A percentile compares a stretch with the other conserved stretches of the same genome.
phyloP scores from a whole-genome alignment of 2,113 vertebrate species.

The Aramus guarauna region DNA sequence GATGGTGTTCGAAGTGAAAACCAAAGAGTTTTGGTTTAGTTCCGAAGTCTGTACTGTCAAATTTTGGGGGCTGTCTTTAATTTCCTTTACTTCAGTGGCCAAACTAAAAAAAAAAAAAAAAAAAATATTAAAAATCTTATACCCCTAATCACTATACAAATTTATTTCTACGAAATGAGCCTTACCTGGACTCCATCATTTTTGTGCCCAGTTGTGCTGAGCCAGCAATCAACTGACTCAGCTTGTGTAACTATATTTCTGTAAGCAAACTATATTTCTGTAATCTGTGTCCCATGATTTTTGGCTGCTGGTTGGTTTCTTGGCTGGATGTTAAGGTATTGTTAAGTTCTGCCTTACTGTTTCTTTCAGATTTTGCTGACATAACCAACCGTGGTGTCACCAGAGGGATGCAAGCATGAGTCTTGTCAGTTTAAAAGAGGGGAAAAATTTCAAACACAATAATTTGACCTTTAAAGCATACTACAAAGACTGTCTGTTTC shows the following conservation, averaged over 20 bases:
- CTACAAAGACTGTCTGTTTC: slow-evolving; percentile 52
- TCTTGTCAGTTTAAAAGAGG: not conserved
- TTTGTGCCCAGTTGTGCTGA: not conserved
- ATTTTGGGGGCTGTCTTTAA: not conserved
- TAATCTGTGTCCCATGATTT: not conserved
- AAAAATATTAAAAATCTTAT: not conserved
- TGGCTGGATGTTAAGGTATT: not conserved
- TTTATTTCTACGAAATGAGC: not conserved
- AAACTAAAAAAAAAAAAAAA: not conserved
- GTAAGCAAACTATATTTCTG: too few species aligned
- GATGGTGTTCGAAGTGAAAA: not conserved
- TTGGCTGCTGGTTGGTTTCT: not conserved
- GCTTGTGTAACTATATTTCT: not conserved
- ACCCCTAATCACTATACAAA: not conserved
- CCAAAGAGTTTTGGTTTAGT: not conserved
- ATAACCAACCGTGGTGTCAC: not conserved
- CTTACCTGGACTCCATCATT: not conserved
- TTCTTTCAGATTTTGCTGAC: slow-evolving; percentile 44
- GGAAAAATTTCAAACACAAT: slow-evolving; percentile 1
- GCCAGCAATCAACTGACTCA: not conserved
- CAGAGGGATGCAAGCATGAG: not conserved
- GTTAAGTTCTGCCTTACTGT: not conserved
- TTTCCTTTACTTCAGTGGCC: not conserved
- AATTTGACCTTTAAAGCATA: slow-evolving; percentile 12
- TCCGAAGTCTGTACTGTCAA: not conserved